Conservation (phyloP, 2,888 invertebrate species). For the Drosophila acutilabella region DNA sequence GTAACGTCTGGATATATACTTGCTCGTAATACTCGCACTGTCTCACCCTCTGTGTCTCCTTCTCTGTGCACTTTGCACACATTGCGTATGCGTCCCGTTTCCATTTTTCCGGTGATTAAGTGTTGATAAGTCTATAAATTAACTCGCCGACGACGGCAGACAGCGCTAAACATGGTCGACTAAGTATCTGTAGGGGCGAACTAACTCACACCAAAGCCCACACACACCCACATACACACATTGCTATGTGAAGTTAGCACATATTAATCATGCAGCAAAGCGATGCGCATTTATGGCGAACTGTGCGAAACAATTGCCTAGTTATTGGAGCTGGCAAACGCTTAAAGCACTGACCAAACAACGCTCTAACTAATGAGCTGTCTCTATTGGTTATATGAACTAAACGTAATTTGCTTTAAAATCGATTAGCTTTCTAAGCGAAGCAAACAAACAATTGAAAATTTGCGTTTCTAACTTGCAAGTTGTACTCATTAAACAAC, state of each 20-base stretch:
- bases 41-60: background rate
- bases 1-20: constrained; percentile 34
- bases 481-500: background rate
- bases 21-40: constrained; percentile 39
- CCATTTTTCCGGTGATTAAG: constrained; percentile 81
- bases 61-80: constrained; percentile 55
- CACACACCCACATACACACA: background rate
- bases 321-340: constrained; percentile 36
- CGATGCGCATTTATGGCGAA: constrained; percentile 28
- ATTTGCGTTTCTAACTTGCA: background rate
- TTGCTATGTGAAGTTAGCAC: constrained; percentile 21
- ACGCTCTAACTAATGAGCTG: constrained; percentile 46
- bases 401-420: constrained; percentile 13
- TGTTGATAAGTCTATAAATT: constrained; percentile 80
- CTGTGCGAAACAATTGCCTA: constrained; percentile 61
- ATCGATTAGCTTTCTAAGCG: constrained; percentile 27
- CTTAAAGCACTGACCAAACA: constrained; percentile 22
- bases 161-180: constrained; percentile 44
- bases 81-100: constrained; percentile 35
- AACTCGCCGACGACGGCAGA: constrained; percentile 63
- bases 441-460: constrained; percentile 6
- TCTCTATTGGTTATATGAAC: constrained; percentile 1
- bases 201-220: background rate
- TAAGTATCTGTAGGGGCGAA: constrained; percentile 9
- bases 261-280: constrained; percentile 70